Percentiles rank a stretch among this genome's conserved stretches.
These are phyloP conservation scores for Scalopus aquaticus DNA, from an alignment of 2,113 vertebrate genomes.

Conservation along the genomic window DNA sequence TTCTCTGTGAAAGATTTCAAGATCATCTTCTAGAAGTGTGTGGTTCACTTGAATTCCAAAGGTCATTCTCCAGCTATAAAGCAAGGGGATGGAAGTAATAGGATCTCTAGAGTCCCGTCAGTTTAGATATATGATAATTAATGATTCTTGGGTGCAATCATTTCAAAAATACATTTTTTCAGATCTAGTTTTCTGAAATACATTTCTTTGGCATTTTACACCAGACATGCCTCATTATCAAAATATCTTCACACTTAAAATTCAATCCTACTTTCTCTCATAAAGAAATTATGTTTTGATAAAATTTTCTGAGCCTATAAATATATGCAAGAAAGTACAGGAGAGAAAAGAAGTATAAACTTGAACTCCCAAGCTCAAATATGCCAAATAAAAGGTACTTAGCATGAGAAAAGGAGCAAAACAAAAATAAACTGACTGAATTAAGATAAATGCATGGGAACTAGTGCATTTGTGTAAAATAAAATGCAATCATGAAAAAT, in stretches of 20 bases:
- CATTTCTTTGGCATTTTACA: neutral
- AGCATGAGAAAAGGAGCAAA: neutral
- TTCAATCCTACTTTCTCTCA: neutral
- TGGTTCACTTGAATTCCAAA: neutral
- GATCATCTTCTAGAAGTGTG: neutral
- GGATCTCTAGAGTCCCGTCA: neutral
- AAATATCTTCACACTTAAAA: neutral
- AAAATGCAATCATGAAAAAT: neutral
- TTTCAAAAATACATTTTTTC: neutral
- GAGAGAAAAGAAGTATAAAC: neutral
- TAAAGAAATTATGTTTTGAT: constrained; percentile 2
- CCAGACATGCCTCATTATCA: neutral
- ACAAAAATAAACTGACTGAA: neutral
- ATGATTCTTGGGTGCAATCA: neutral
- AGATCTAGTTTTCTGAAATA: neutral
- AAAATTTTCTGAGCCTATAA: neutral
- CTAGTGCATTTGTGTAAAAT: neutral
- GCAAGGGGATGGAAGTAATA: neutral
- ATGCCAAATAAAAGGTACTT: neutral
- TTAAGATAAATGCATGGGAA: neutral
- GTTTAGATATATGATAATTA: neutral
- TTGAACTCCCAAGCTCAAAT: neutral
- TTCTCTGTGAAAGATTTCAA: neutral
- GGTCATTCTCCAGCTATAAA: neutral
- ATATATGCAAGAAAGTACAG: neutral